Conservation (phyloP, 2,797 vertebrate genomes). For the Simalia tracyae region DNA sequence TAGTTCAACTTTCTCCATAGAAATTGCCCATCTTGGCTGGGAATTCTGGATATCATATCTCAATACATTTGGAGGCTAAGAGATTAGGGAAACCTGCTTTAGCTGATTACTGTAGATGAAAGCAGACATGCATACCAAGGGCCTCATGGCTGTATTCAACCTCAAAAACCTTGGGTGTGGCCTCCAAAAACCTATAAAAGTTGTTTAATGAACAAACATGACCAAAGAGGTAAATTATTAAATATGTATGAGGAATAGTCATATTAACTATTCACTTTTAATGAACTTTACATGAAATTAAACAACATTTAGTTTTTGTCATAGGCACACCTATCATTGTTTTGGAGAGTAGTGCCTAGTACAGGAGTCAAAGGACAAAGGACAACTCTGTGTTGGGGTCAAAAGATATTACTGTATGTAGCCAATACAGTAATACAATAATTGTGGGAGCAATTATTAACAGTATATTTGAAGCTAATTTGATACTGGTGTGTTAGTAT, state of each 20-base stretch:
- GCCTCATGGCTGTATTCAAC: not conserved
- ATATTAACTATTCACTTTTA: too few species aligned
- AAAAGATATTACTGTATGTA: too few species aligned
- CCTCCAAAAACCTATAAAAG: not conserved
- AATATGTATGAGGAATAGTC: too few species aligned
- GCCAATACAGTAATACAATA: too few species aligned
- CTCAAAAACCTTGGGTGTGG: not conserved
- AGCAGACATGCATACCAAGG: not conserved
- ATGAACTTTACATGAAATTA: too few species aligned
- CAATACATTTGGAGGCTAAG: not conserved
- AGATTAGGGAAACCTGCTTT: not conserved
- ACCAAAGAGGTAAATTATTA: too few species aligned
- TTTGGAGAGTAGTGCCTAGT: too few species aligned
- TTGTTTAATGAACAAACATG: too few species aligned
- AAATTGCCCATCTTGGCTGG: not conserved
- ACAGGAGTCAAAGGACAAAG: too few species aligned
- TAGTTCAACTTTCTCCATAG: not conserved
- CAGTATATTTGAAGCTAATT: not conserved
- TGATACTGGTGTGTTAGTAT: not conserved
- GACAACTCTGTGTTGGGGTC: too few species aligned
- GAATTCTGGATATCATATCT: not conserved
- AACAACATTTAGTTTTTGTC: too few species aligned
- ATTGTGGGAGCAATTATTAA: not conserved
- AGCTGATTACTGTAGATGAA: not conserved
- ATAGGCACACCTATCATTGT: too few species aligned